Percentiles rank a stretch among this genome's conserved stretches.
Evolutionary conservation across 2,888 invertebrate species (phyloP).

Genomic region (Schrankia costaestrigalis): DNA sequence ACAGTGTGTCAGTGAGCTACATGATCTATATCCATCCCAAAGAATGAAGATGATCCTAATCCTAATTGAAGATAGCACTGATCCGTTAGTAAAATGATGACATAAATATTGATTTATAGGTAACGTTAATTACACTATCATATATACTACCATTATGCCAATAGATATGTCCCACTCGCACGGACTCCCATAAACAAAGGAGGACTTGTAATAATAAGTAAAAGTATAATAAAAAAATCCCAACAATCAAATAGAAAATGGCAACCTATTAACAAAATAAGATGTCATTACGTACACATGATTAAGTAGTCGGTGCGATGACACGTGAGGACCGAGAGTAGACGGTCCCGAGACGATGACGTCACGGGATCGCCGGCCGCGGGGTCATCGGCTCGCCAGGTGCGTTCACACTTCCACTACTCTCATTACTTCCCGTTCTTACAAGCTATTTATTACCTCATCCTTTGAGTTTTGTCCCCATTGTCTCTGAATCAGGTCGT

Average conservation of each 20-base stretch:
- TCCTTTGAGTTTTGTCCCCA: slow-evolving; percentile 11
- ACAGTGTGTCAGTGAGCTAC: too few relatives aligned
- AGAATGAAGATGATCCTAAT: too few relatives aligned
- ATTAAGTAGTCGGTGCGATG: slow-evolving; percentile 47
- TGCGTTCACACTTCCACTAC: slow-evolving; percentile 57
- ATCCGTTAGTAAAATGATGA: too few relatives aligned
- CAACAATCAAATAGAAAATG: background rate
- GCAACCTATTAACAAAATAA: background rate
- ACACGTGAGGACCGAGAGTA: slow-evolving; percentile 44
- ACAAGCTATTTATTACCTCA: slow-evolving; percentile 30
- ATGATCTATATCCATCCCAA: too few relatives aligned
- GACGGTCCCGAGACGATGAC: slow-evolving; percentile 62
- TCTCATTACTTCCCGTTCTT: slow-evolving; percentile 46
- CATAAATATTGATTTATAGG: too few relatives aligned
- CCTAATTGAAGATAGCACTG: too few relatives aligned
- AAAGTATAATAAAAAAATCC: too few relatives aligned
- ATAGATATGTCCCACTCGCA: too few relatives aligned
- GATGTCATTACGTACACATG: slow-evolving; percentile 7
- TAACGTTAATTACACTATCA: too few relatives aligned
- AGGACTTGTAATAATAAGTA: too few relatives aligned
- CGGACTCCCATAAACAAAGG: too few relatives aligned
- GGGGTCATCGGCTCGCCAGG: slow-evolving; percentile 71
- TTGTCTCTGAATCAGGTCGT: slow-evolving; percentile 4
- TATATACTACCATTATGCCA: too few relatives aligned
- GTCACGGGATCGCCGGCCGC: slow-evolving; percentile 66